A percentile compares a stretch with the other conserved stretches of the same genome.
Conservation (phyloP, 2,888 invertebrate species). For the Pammene fasciana region DNA sequence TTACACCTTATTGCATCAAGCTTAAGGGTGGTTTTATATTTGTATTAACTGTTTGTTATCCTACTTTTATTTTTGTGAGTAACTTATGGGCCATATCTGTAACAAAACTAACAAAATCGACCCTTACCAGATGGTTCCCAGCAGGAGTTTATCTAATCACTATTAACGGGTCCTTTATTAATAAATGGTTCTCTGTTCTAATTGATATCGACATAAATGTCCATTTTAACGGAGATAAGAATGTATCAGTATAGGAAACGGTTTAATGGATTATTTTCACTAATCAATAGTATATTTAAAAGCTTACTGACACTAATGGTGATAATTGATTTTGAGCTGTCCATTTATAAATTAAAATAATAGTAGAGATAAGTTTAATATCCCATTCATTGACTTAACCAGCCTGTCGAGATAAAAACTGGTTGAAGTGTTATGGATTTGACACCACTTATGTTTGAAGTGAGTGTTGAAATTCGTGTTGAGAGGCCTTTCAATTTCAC, state of each 20-base stretch:
- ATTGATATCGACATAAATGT: constrained; percentile 60
- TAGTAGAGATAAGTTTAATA: constrained; percentile 3
- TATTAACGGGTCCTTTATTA: constrained; percentile 54
- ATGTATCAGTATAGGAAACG: constrained; percentile 9
- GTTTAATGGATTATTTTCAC: constrained; percentile 19
- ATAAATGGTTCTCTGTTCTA: constrained; percentile 52
- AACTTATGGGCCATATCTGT: constrained; percentile 26
- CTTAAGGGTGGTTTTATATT: background rate
- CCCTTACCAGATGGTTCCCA: constrained; percentile 56
- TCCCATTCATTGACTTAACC: constrained; percentile 3
- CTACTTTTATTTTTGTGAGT: constrained; percentile 13
- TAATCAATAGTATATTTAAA: constrained; percentile 13
- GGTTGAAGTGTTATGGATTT: constrained; percentile 15
- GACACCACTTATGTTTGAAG: constrained; percentile 5
- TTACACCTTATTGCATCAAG: background rate
- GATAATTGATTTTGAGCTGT: constrained; percentile 10
- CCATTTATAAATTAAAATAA: constrained; percentile 1
- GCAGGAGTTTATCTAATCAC: constrained; percentile 58
- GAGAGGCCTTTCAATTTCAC: constrained; percentile 11
- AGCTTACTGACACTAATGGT: constrained; percentile 19
- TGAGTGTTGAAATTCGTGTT: constrained; percentile 18
- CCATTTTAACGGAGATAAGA: constrained; percentile 44
- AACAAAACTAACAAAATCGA: constrained; percentile 28
- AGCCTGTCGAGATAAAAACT: background rate
- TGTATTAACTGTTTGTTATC: constrained; percentile 20